Base-by-base conservation (phyloP, 2,113 vertebrate species). In the Peromyscus californicus region DNA sequence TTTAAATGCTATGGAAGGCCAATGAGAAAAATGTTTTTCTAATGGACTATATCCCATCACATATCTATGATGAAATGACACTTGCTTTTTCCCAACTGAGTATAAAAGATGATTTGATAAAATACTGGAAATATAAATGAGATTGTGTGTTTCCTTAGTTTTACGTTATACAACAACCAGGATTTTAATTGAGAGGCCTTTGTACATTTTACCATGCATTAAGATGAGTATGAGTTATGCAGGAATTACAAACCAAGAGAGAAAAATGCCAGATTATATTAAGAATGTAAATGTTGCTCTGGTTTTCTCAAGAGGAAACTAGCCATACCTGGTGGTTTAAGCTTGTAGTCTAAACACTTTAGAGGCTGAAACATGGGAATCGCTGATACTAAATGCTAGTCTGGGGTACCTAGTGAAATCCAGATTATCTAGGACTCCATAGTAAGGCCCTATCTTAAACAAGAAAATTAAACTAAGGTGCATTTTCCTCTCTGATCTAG, bases 131-230 rank as follows among this genome's bases (percentile, higher is more conserved):
- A 84, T 67, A 33, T 65, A 19, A 65, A 26, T 74, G 29, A 82
- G 11, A 80, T 92, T 4, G 4, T 48, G 5, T 16, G 45, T 83
- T 93, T 69, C n/a, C 75, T 92, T 45, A 88, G n/a, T 36, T 91
- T 93, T 48, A 93, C 11, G 59, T 33, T 85, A 54, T 7, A 85
- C 11, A 17, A 65, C 42, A 92, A 65, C 15, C 67, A 90, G 36
- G 57, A 76, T 61, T 95, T 88, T 97, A 96, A 94, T 88, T 76
- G 90, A 90, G n/a, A 90, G 9, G 76, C 24, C 57, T 79, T 80
- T 80, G 93, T 59, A 89, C 74, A 80, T 74, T 91, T 90, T 82
- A 74, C 10, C 1, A 9, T 94, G 54, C 7, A 21, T 51, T 80
- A 65, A 24, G 2, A 83, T 42, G 39, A 82, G 51, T 3, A 13